phyloP scores from a whole-genome alignment of 2,113 vertebrate genomes.

The Fulmarus glacialis region DNA sequence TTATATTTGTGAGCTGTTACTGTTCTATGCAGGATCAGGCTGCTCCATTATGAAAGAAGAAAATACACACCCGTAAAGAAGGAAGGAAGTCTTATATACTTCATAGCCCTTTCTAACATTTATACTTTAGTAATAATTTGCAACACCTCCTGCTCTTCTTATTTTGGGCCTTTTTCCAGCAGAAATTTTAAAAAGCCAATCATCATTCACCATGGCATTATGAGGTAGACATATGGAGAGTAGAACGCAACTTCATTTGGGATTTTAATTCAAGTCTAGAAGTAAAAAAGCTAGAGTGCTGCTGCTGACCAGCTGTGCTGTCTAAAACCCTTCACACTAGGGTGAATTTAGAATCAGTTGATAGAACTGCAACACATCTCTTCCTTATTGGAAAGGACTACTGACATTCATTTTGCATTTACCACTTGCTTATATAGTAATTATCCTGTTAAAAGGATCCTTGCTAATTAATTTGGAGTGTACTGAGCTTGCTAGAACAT shows the following conservation, averaged over 20 bases:
- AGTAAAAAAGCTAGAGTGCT: neutral
- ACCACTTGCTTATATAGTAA: constrained; percentile 32
- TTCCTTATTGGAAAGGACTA: neutral
- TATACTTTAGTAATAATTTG: neutral
- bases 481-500: constrained; percentile 3
- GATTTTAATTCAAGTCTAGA: constrained; percentile 11
- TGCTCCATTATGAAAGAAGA: neutral
- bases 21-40: neutral
- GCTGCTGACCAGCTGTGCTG: neutral
- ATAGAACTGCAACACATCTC: neutral
- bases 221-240: neutral
- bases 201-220: neutral
- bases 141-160: neutral
- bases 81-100: neutral
- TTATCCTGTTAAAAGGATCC: constrained; percentile 28
- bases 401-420: neutral
- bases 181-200: neutral
- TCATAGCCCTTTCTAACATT: neutral
- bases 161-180: neutral
- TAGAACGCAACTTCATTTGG: neutral
- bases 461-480: constrained; percentile 52
- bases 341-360: neutral
- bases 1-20: neutral
- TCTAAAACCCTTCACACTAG: neutral
- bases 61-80: neutral